Evolutionary conservation across 2,113 vertebrate genomes (phyloP), one percentile per base, ranked within the genome.

Genomic region (Talpa occidentalis): DNA sequence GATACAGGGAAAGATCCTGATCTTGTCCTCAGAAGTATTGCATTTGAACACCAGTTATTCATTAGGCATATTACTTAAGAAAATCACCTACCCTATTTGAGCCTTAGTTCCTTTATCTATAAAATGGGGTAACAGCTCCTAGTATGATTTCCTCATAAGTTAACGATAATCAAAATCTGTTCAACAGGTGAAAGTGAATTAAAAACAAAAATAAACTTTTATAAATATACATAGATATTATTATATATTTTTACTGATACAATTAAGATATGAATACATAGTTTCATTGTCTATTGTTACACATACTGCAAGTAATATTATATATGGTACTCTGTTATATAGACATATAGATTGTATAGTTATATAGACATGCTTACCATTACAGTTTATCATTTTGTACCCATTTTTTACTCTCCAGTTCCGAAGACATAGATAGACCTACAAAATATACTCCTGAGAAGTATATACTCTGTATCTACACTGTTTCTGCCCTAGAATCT

Each of bases 161-260:
- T 87, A 88, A 26, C 78, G 35, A 47, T 83, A 72, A 44, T 54
- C 76, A 74, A 79, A 83, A 30, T 79, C 72, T 89, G 4, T 49
- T 91, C 30, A 81, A 67, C 62, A 89, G 82, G 37, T 96, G 32
- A 74, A 66, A 90, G 28, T 84, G 44, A 96, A 14, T 81, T 76
- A 59, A 86, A 92, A 96, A 69, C n/a, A 80, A 93, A 52, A 52
- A 52, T 52, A 52, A 52, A 52, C 49, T 52, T 52, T 52, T 52
- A 52, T 44, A 52, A 52, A 11, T 52, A n/a, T n/a, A n/a, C n/a
- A n/a, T n/a, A n/a, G n/a, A n/a, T n/a, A n/a, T n/a, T n/a, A n/a
- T n/a, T n/a, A n/a, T n/a, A n/a, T n/a, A n/a, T n/a, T n/a, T n/a
- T n/a, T n/a, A n/a, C n/a, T n/a, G n/a, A n/a, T n/a, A n/a, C n/a